These are phyloP conservation scores for Artibeus jamaicensis DNA, from an alignment of 2,797 vertebrate genomes.

Conservation along the genomic window DNA sequence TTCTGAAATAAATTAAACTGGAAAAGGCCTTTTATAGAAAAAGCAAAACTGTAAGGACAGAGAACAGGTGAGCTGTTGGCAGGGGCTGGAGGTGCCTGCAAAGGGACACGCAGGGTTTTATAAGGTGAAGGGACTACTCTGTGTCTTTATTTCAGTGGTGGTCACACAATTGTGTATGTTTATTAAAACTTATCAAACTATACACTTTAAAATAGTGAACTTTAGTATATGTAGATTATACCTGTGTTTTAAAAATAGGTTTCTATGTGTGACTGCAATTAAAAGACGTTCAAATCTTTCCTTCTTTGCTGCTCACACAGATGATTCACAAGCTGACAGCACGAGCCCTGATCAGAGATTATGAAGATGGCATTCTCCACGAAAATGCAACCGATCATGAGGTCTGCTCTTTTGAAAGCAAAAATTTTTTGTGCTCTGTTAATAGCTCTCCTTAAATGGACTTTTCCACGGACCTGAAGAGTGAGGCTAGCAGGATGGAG, in stretches of 20 bases:
- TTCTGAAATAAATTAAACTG: background rate
- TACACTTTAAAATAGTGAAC: background rate
- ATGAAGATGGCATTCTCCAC: constrained; percentile 89
- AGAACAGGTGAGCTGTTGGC: background rate
- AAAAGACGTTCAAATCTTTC: background rate
- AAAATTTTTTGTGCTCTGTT: background rate
- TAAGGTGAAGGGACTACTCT: background rate
- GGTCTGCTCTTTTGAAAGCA: constrained; percentile 78
- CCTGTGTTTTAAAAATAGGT: background rate
- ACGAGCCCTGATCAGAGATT: constrained; percentile 90
- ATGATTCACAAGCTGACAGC: constrained; percentile 92
- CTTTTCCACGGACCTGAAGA: background rate
- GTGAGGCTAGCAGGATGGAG: background rate
- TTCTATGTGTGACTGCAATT: background rate
- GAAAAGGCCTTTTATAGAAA: background rate
- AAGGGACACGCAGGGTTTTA: background rate
- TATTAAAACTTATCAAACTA: background rate
- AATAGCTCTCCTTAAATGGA: background rate
- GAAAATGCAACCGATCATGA: constrained; percentile 87
- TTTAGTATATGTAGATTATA: background rate
- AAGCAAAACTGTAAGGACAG: background rate
- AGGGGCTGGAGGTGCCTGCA: too few species aligned
- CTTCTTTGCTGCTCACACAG: constrained; percentile 75
- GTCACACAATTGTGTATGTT: background rate
- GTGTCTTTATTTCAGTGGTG: background rate